Conservation (phyloP, 2,797 vertebrate species). For the Manis crassicaudata region DNA sequence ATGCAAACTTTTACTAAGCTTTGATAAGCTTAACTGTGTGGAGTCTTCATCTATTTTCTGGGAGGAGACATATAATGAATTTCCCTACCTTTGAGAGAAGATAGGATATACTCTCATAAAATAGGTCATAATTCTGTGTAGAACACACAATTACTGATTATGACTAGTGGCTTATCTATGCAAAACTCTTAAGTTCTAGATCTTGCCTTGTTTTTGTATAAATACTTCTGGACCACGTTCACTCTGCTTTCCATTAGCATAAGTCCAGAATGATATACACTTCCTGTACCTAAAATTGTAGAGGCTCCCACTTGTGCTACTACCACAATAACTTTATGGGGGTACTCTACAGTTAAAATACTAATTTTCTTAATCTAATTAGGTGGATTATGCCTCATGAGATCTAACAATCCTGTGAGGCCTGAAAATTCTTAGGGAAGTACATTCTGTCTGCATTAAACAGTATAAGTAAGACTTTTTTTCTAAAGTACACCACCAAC, state of each 20-base stretch:
- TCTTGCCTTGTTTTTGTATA: background rate
- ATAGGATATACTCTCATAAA: background rate
- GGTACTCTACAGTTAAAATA: background rate
- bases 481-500: background rate
- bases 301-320: background rate
- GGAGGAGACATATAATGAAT: background rate
- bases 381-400: background rate
- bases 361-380: background rate
- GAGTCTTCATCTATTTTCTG: background rate
- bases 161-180: background rate
- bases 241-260: background rate
- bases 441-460: background rate
- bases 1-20: background rate
- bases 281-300: background rate
- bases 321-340: background rate
- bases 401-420: background rate
- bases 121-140: background rate
- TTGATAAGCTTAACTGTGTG: background rate
- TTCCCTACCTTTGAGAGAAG: background rate
- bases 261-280: background rate
- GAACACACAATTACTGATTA: background rate
- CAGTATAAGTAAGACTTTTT: background rate
- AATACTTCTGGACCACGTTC: background rate
- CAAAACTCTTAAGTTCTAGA: background rate
- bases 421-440: background rate